Evolutionary conservation across 2,888 invertebrate genomes (phyloP).

Genomic region (Acronicta aceris): DNA sequence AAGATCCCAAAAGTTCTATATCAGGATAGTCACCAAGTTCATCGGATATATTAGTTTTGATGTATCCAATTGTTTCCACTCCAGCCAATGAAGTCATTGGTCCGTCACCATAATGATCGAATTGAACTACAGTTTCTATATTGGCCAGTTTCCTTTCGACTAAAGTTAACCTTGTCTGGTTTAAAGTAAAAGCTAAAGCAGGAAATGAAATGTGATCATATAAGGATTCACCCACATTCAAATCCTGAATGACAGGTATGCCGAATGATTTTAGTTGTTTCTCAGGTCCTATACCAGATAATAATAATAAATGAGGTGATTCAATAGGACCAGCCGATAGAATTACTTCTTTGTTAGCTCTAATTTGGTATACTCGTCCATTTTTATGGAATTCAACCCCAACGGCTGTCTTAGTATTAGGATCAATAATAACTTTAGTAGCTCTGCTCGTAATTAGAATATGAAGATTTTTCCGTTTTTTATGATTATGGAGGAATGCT

Average conservation of each 20-base stretch:
- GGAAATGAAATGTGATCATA: conserved; percentile 92
- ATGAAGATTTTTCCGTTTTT: conserved; percentile 88
- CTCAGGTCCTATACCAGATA: conserved; percentile 91
- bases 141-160: conserved; percentile 70
- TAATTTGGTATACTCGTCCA: conserved; percentile 81
- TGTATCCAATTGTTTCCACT: conserved; percentile 89
- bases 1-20: conserved; percentile 90
- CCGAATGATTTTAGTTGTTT: conserved; percentile 88
- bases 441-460: conserved; percentile 88
- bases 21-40: conserved; percentile 90
- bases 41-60: conserved; percentile 88
- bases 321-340: conserved; percentile 93
- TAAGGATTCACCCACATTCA: conserved; percentile 91
- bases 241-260: conserved; percentile 90
- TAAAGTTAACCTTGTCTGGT: conserved; percentile 77
- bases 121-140: conserved; percentile 73
- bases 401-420: conserved; percentile 80
- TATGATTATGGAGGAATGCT: conserved; percentile 89
- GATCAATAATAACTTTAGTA: conserved; percentile 89
- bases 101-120: conserved; percentile 82
- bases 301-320: conserved; percentile 93
- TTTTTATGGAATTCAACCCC: conserved; percentile 78
- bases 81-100: conserved; percentile 88
- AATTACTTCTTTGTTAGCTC: conserved; percentile 88
- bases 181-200: conserved; percentile 87